phyloP scores from a whole-genome alignment of 2,797 vertebrate genomes.

The Florisuga fusca region DNA sequence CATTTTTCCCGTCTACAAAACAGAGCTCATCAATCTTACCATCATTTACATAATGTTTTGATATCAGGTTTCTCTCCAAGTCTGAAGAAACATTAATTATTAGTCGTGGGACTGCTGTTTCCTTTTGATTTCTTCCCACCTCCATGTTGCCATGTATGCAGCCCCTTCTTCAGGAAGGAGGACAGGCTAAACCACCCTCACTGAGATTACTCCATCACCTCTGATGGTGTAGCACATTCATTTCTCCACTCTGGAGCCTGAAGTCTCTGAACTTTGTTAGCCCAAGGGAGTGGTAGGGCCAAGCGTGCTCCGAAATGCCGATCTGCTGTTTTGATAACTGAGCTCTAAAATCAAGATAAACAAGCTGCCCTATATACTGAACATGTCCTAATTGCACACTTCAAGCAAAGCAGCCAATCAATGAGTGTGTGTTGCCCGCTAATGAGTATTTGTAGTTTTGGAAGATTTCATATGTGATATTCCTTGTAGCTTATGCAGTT shows the following conservation, averaged over 20 bases:
- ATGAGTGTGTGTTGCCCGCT: not conserved
- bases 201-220: constrained; percentile 54
- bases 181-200: constrained; percentile 33
- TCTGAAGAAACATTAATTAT: constrained; percentile 64
- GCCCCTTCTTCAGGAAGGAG: constrained; percentile 32
- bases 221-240: constrained; percentile 52
- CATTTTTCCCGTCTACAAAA: constrained; percentile 15
- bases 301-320: constrained; percentile 47
- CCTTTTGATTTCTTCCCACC: constrained; percentile 59
- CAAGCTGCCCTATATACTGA: constrained; percentile 66
- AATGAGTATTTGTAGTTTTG: constrained; percentile 66
- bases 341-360: constrained; percentile 66
- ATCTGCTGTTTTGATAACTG: constrained; percentile 63
- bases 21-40: constrained; percentile 37
- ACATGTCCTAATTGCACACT: constrained; percentile 46
- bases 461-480: constrained; percentile 21
- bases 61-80: constrained; percentile 35
- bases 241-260: constrained; percentile 46
- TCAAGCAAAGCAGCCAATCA: not conserved
- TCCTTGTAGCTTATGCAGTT: constrained; percentile 15
- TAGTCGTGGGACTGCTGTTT: constrained; percentile 51
- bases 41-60: constrained; percentile 67
- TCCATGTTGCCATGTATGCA: not conserved
- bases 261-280: constrained; percentile 67
- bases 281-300: constrained; percentile 69